phyloP scores from a whole-genome alignment of 2,113 vertebrate species.

The Struthio camelus region DNA sequence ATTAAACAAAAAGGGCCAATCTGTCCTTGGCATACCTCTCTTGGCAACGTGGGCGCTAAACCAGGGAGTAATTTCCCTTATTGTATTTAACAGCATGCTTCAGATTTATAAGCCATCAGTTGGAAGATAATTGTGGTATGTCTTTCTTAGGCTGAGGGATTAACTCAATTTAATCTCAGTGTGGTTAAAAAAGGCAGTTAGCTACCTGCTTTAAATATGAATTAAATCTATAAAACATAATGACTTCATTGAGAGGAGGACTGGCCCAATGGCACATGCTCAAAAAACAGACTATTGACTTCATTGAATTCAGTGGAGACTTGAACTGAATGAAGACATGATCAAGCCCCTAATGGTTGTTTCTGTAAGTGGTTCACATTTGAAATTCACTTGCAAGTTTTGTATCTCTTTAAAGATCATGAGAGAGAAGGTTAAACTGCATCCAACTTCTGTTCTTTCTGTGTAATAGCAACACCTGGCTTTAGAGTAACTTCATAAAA shows the following conservation, averaged over 20 bases:
- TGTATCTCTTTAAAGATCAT: background rate
- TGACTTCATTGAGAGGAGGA: background rate
- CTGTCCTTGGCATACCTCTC: background rate
- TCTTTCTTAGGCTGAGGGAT: background rate
- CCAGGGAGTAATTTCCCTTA: background rate
- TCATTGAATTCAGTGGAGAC: background rate
- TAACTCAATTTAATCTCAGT: background rate
- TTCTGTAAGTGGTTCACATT: background rate
- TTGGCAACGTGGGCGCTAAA: constrained; percentile 7
- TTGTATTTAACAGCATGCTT: constrained; percentile 20
- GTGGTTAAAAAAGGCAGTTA: constrained; percentile 16
- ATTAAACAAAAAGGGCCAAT: constrained; percentile 7
- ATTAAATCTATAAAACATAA: background rate
- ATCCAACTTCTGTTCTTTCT: background rate
- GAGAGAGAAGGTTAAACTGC: background rate
- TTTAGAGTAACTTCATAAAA: background rate
- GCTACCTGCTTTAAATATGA: constrained; percentile 11
- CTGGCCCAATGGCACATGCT: background rate
- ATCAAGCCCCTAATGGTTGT: background rate
- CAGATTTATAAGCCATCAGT: constrained; percentile 43
- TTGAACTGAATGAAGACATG: fast-evolving
- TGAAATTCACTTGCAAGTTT: background rate
- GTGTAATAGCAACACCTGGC: background rate
- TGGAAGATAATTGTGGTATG: constrained; percentile 41
- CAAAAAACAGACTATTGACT: background rate